Base-by-base conservation (phyloP, 2,888 invertebrate genomes). In the Rhodophaea formosa region DNA sequence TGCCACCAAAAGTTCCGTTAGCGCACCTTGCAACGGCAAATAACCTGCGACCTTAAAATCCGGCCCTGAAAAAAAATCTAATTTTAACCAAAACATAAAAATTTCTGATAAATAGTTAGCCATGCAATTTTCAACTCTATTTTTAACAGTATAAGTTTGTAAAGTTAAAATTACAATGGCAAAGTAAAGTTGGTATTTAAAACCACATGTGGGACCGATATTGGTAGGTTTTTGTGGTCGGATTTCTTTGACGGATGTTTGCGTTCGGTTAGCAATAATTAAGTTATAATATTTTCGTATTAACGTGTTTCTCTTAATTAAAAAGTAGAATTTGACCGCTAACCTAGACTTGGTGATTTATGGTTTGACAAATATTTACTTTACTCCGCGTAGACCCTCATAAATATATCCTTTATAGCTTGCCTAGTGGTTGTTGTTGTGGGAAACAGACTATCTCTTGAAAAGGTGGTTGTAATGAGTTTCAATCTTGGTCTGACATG, bases 1-100 rank as follows among this genome's bases (percentile, higher is more conserved):
- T 86, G 77, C 81, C 85, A 79, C 75, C 80, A 72, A 56, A 72
- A 74, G 79, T 82, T 77, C 89, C 89, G 89, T 90, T 89, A 87
- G 72, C 84, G 86, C 91, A 91, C 91, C 91, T 90, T 91, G 91
- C 90, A 78, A 76, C 80, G 76, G 80, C 83, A 87, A 87, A 87
- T 88, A 90, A 90, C 90, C 89, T 90, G 88, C 88, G 88, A 89
- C 88, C 88, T 88, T 29, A 84, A 82, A 86, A 85, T 86, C 84
- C 84, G 80, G 82, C 70, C 63, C 60, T 62, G 66, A 77, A 80
- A 85, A 86, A 88, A 87, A 57, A 74, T 66, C 69, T 73, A 68
- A 66, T 59, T 66, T 58, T 61, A 61, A 71, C 71, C 72, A 68
- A n/a, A 63, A 56, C 3, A 12, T 58, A 54, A 1, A 56, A 57